phyloP scores from a whole-genome alignment of 2,888 invertebrate genomes.

The Rhaphigaster nebulosa region DNA sequence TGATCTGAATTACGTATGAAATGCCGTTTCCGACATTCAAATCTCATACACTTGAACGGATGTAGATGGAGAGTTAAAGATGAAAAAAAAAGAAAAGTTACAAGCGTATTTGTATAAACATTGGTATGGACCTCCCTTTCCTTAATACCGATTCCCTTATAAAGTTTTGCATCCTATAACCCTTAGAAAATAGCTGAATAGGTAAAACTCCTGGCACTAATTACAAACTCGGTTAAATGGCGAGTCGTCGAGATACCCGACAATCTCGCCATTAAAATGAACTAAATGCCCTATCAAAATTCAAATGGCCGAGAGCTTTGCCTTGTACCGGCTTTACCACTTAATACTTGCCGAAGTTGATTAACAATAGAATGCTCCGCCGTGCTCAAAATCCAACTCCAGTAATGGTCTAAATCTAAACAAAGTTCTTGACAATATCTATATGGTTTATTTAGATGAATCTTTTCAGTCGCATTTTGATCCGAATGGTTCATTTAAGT shows the following conservation, averaged over 20 bases:
- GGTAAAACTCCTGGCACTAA: background rate
- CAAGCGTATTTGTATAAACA: background rate
- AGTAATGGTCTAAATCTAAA: background rate
- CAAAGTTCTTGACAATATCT: background rate
- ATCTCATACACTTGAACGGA: too few species aligned
- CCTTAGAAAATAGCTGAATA: background rate
- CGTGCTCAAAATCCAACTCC: background rate
- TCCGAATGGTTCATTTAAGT: background rate
- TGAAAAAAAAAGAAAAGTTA: too few species aligned
- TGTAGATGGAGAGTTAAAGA: too few species aligned
- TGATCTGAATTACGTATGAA: too few species aligned
- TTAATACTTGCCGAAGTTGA: slow-evolving; percentile 29
- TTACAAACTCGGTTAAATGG: background rate
- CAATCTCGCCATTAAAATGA: background rate
- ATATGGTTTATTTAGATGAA: background rate
- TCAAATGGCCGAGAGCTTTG: slow-evolving; percentile 1
- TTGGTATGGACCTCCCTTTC: background rate
- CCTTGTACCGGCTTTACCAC: background rate
- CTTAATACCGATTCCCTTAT: background rate
- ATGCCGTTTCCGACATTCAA: too few species aligned
- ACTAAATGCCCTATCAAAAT: slow-evolving; percentile 24
- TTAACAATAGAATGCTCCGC: background rate
- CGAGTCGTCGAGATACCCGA: background rate
- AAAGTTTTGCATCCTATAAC: background rate
- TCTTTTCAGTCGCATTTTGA: background rate